phyloP scores from a whole-genome alignment of 2,113 vertebrate genomes.

The Xiphophorus hellerii region DNA sequence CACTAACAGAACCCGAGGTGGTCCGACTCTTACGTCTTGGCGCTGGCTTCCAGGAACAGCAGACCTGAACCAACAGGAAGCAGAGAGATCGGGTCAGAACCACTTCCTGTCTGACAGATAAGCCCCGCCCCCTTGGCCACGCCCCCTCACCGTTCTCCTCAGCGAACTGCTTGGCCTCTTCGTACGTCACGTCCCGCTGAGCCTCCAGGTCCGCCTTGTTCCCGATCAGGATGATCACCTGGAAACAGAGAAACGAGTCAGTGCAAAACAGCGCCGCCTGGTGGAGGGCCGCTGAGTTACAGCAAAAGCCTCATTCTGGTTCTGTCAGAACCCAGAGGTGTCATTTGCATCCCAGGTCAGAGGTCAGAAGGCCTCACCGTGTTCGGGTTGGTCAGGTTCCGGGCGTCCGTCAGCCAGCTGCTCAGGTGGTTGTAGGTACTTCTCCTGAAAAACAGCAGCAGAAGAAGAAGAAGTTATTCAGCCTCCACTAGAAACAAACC shows the following conservation, averaged over 20 bases:
- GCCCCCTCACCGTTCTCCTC: conserved; percentile 91
- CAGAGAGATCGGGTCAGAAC: conserved; percentile 1
- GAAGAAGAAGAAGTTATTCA: background rate
- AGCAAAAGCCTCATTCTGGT: too few relatives aligned
- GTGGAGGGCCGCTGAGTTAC: too few relatives aligned
- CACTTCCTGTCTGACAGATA: background rate
- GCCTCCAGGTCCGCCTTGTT: conserved; percentile 99
- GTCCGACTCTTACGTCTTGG: conserved; percentile 93
- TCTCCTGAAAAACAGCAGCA: conserved; percentile 82
- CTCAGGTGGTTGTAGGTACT: conserved; percentile 98
- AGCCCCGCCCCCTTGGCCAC: too few relatives aligned
- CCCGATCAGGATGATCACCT: conserved; percentile 99
- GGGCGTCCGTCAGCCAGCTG: conserved; percentile 98
- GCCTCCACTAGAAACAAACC: background rate
- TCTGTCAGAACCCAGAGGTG: too few relatives aligned
- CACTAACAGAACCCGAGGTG: background rate
- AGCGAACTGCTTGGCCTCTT: conserved; percentile 98
- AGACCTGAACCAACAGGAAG: conserved; percentile 81
- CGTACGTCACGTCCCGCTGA: conserved; percentile 98
- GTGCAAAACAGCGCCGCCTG: too few relatives aligned
- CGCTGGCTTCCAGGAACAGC: conserved; percentile 96
- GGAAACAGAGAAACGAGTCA: background rate
- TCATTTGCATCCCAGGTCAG: too few relatives aligned
- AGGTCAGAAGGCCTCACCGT: conserved; percentile 84
- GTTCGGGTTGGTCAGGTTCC: conserved; percentile 99